A percentile compares a stretch with the other conserved stretches of the same genome.
Conservation (phyloP, 2,888 invertebrate genomes). For the Mongoloraphidia duomilia region DNA sequence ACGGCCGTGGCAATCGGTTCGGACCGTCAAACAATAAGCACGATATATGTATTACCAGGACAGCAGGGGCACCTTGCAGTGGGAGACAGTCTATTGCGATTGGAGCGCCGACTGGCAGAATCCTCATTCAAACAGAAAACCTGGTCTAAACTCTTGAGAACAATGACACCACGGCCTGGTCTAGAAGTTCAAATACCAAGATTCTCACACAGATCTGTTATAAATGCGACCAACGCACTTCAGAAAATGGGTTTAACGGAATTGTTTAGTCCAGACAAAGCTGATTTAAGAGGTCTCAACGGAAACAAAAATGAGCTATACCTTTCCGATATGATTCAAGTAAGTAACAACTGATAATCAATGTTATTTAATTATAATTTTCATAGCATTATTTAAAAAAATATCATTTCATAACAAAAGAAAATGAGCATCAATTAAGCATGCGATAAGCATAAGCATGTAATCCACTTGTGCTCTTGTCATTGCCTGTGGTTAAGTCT, state of each 20-base stretch:
- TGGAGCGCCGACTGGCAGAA: conserved; percentile 56
- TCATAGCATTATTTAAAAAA: not conserved
- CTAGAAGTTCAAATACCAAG: conserved; percentile 73
- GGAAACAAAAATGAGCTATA: conserved; percentile 65
- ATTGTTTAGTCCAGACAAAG: conserved; percentile 57
- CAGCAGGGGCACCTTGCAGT: conserved; percentile 69
- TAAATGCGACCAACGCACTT: conserved; percentile 65
- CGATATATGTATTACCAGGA: conserved; percentile 71
- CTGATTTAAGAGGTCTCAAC: conserved; percentile 71
- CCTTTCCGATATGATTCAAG: conserved; percentile 71
- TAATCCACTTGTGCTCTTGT: too few relatives aligned
- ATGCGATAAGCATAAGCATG: too few relatives aligned
- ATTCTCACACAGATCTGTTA: conserved; percentile 67
- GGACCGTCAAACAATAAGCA: conserved; percentile 55
- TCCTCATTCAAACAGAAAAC: conserved; percentile 49
- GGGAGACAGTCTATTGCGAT: conserved; percentile 59
- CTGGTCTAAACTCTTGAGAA: conserved; percentile 60
- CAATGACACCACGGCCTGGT: conserved; percentile 58
- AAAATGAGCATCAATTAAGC: too few relatives aligned
- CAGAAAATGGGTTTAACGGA: conserved; percentile 71
- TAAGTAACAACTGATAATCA: conserved; percentile 11
- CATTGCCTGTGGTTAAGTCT: too few relatives aligned
- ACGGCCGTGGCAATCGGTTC: conserved; percentile 67
- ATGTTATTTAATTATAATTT: conserved; percentile 7
- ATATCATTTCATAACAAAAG: too few relatives aligned